Evolutionary conservation across 1,140 invertebrate species (phyloP).

Genomic region (Diprion similis): DNA sequence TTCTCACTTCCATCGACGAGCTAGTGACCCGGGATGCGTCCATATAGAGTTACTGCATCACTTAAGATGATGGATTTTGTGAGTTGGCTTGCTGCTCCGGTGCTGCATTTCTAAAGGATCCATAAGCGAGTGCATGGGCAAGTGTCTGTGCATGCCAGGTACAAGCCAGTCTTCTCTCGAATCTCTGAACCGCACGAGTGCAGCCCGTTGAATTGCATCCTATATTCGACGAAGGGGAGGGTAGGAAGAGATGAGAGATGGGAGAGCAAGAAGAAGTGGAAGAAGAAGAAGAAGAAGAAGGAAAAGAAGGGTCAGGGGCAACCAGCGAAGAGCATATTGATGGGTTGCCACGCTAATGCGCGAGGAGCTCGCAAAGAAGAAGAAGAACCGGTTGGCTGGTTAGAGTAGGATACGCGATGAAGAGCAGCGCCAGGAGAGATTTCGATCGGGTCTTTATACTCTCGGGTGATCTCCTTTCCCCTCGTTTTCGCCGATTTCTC

Average conservation of each 20-base stretch:
- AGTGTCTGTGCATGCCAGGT: too few relatives aligned
- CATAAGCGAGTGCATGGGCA: too few relatives aligned
- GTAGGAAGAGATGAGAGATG: neutral
- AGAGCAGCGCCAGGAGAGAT: neutral
- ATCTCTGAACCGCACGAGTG: too few relatives aligned
- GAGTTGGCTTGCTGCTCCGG: neutral
- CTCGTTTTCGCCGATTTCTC: neutral
- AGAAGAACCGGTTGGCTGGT: neutral
- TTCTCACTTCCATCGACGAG: neutral
- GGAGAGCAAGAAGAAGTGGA: too few relatives aligned
- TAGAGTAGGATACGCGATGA: neutral
- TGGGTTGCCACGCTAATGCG: too few relatives aligned
- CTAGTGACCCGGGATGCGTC: neutral
- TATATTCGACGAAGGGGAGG: too few relatives aligned
- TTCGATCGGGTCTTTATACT: neutral
- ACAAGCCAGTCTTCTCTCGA: too few relatives aligned
- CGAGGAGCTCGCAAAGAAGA: neutral
- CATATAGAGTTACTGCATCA: constrained; percentile 7
- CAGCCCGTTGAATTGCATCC: too few relatives aligned
- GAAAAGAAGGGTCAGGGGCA: neutral
- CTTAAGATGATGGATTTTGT: constrained; percentile 5
- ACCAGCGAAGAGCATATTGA: too few relatives aligned
- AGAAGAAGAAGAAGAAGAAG: neutral
- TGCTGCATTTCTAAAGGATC: too few relatives aligned
- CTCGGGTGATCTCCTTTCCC: too few relatives aligned